Conservation (phyloP, 1,140 invertebrate genomes). For the Bombus confusus region DNA sequence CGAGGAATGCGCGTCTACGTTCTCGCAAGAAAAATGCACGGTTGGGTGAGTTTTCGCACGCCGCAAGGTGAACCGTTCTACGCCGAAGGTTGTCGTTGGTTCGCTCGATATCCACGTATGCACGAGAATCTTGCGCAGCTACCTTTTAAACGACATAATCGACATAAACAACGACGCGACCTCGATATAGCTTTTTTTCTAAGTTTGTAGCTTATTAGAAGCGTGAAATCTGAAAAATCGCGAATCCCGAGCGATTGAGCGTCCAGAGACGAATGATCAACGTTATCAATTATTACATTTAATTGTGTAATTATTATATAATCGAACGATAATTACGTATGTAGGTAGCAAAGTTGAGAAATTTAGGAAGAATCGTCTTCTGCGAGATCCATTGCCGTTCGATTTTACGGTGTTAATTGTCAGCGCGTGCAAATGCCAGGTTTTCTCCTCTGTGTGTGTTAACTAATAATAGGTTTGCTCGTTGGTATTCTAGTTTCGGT, state of each 20-base stretch:
- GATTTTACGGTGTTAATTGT: background rate
- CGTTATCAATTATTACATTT: too few relatives aligned
- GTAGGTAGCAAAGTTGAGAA: too few relatives aligned
- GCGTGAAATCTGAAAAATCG: too few relatives aligned
- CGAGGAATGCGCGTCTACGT: conserved; percentile 25
- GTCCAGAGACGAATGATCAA: too few relatives aligned
- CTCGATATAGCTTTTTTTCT: background rate
- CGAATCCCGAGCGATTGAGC: too few relatives aligned
- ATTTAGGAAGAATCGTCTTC: too few relatives aligned
- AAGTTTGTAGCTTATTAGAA: too few relatives aligned
- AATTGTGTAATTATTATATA: too few relatives aligned
- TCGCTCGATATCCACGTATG: background rate
- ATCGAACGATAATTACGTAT: too few relatives aligned
- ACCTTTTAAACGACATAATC: background rate
- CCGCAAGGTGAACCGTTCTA: conserved; percentile 37
- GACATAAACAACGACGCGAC: background rate
- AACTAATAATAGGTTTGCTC: background rate
- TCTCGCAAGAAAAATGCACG: conserved; percentile 37
- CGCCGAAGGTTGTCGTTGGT: conserved; percentile 17
- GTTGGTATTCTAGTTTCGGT: background rate
- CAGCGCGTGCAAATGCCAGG: background rate
- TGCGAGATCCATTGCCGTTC: too few relatives aligned
- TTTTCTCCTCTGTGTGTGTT: background rate
- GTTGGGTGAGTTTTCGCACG: conserved; percentile 47
- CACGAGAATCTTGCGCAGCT: background rate